phyloP scores from a whole-genome alignment of 2,797 vertebrate species.

The Sebastes minor region DNA sequence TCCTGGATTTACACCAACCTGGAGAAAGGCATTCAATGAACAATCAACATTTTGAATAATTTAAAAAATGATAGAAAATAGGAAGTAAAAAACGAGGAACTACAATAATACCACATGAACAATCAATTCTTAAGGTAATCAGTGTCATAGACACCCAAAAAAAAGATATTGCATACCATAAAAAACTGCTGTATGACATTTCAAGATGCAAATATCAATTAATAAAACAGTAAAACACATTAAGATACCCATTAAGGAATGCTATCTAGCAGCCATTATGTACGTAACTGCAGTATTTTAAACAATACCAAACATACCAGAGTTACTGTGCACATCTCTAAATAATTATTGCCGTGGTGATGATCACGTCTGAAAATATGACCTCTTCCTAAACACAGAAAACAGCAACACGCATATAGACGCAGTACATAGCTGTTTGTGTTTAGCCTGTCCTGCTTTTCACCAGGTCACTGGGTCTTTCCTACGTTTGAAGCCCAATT shows the following conservation, averaged over 20 bases:
- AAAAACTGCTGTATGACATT: not conserved
- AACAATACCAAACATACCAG: not conserved
- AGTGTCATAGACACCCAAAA: not conserved
- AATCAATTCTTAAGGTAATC: no score
- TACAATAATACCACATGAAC: no score
- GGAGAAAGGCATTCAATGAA: not conserved
- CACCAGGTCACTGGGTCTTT: constrained; percentile 68
- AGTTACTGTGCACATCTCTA: not conserved
- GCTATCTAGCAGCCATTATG: not conserved
- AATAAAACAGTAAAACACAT: not conserved
- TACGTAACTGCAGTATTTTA: not conserved
- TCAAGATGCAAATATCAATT: not conserved
- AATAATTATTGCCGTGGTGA: no score
- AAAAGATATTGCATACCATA: not conserved
- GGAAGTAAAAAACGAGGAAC: not conserved
- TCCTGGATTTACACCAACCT: not conserved
- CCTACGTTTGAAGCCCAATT: constrained; percentile 46
- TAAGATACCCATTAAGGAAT: not conserved
- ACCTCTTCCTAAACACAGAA: no score
- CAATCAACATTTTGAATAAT: not conserved
- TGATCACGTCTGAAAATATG: not conserved
- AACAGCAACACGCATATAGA: not conserved
- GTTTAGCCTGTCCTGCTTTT: constrained; percentile 53
- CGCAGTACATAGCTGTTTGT: not conserved
- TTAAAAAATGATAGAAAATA: not conserved